These are phyloP conservation scores for Melikaiella ostensackeni DNA, from an alignment of 2,888 invertebrate genomes.

Conservation along the genomic window DNA sequence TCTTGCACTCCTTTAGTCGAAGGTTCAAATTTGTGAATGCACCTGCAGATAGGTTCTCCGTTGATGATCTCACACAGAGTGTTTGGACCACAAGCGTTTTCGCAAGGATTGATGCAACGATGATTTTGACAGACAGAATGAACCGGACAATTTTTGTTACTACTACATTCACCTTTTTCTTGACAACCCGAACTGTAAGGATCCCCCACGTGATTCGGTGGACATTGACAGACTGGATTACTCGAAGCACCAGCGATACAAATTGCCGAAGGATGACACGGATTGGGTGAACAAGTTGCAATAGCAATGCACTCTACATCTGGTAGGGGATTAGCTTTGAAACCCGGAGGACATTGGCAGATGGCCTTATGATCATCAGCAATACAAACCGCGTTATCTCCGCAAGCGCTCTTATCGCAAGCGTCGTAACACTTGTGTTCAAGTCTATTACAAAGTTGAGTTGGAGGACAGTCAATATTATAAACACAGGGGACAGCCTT, in stretches of 20 bases:
- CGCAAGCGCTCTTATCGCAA: constrained; percentile 90
- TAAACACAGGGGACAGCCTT: constrained; percentile 91
- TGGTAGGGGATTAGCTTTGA: constrained; percentile 88
- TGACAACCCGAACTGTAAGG: constrained; percentile 87
- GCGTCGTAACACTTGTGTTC: constrained; percentile 90
- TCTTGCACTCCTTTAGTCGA: constrained; percentile 81
- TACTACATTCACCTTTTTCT: constrained; percentile 86
- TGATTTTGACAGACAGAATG: constrained; percentile 86
- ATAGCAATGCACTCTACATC: constrained; percentile 88
- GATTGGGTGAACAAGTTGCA: constrained; percentile 86
- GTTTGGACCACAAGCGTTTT: constrained; percentile 89
- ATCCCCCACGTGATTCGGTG: constrained; percentile 87
- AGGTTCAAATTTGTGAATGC: constrained; percentile 87
- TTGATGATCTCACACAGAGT: constrained; percentile 88
- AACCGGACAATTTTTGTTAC: constrained; percentile 88
- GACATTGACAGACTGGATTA: constrained; percentile 89
- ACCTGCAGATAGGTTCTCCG: constrained; percentile 87
- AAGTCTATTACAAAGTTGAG: constrained; percentile 89
- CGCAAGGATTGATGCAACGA: constrained; percentile 89
- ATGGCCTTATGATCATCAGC: constrained; percentile 89
- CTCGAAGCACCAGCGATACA: constrained; percentile 84
- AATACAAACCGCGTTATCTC: constrained; percentile 92
- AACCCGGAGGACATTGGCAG: constrained; percentile 93
- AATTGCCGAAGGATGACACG: constrained; percentile 89
- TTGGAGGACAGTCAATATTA: constrained; percentile 89